Base-by-base conservation (phyloP, 2,888 invertebrate genomes). In the Caenorhabditis angaria region DNA sequence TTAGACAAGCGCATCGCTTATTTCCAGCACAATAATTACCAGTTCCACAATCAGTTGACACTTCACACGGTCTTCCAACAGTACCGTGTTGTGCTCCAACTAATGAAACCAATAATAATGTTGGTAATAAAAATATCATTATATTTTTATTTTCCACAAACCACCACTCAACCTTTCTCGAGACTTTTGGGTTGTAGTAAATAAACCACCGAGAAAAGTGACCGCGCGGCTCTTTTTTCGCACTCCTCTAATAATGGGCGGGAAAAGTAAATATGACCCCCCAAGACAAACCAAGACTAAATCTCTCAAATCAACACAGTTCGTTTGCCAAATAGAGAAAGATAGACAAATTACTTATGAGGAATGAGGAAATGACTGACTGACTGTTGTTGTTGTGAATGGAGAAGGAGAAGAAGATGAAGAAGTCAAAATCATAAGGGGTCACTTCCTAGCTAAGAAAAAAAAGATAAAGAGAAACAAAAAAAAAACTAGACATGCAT, bases 11-110 rank as follows among this genome's bases (percentile, higher is more conserved):
- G 65, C 87, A 87, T 20, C 84, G 80, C 77, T 87, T 85, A 72
- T 87, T 87, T 35, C 86, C 85, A 35, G 85, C 87, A 76, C 87
- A 87, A 75, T 86, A 87, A 69, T 84, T 84, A 48, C 87, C 87
- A 24, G 84, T 84, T 55, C 84, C 84, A 61, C 87, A 87, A 60
- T 87, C 86, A 8, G 86, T 87, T 47, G 81, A 81, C 32, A 84
- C 83, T 63, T 82, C 83, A 69, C 87, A 87, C 18, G 83, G 80
- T 22, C 84, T 67, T 6, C 87, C 85, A 6, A 87, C 87, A 12
- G 85, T 85, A 48, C 85, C 85, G 64, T 85, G 85, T 61, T 85
- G 85, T 20, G 78, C 84, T 20, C 51, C 25, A 6, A 60, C 61
- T 14, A 60, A 51, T 20, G 50, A 14, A 41, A 41, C 41, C 41